phyloP scores from a whole-genome alignment of 92 coral and sea anemone genomes.

The Montipora capitata region DNA sequence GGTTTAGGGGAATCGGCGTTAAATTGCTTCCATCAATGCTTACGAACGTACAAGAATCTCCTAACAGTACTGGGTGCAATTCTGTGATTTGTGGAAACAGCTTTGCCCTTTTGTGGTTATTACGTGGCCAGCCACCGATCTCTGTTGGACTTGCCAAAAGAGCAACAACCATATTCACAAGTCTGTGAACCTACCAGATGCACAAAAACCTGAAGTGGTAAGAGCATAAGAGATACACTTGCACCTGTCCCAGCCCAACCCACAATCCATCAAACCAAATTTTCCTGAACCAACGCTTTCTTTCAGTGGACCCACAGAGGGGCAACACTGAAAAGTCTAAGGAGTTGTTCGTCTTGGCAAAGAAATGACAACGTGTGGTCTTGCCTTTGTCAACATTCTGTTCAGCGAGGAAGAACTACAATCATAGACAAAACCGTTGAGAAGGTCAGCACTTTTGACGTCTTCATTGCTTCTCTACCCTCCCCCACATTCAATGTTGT shows the following conservation, averaged over 20 bases:
- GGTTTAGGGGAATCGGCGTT: too few species aligned
- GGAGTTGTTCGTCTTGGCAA: not conserved
- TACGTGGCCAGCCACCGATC: slow-evolving; percentile 50
- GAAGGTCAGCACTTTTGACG: slow-evolving; percentile 61
- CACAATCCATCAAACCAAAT: not conserved
- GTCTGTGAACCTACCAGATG: slow-evolving; percentile 46
- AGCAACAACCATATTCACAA: slow-evolving; percentile 40
- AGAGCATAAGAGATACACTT: slow-evolving; percentile 49
- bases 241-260: not conserved
- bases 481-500: too few species aligned
- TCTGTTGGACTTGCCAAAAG: slow-evolving; percentile 11
- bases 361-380: not conserved
- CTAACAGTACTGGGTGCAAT: not conserved
- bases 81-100: slow-evolving; percentile 23
- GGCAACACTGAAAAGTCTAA: not conserved
- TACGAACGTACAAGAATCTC: too few species aligned
- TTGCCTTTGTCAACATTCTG: slow-evolving; percentile 40
- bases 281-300: not conserved
- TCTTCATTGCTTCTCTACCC: too few species aligned
- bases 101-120: slow-evolving; percentile 29
- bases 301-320: not conserved
- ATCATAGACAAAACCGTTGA: too few species aligned
- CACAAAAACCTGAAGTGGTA: slow-evolving; percentile 39
- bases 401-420: slow-evolving; percentile 58
- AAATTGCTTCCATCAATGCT: too few species aligned